phyloP scores from a whole-genome alignment of 2,797 vertebrate species.

The Cuculus canorus region DNA sequence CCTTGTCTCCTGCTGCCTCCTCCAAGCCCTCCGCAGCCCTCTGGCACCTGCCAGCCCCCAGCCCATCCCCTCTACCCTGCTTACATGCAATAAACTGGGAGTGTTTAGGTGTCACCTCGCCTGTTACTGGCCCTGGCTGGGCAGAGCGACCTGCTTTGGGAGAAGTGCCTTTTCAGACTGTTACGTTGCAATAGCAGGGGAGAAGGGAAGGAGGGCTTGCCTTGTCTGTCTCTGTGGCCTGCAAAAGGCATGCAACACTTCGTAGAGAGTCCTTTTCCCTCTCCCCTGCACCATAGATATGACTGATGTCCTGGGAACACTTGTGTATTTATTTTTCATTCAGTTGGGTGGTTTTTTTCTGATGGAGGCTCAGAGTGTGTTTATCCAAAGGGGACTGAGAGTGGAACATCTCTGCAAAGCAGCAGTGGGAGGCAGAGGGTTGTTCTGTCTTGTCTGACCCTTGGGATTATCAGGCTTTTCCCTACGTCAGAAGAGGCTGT shows the following conservation, averaged over 20 bases:
- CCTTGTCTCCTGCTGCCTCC: background rate
- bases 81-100: slow-evolving; percentile 66
- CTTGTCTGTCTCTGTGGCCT: background rate
- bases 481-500: background rate
- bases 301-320: slow-evolving; percentile 12
- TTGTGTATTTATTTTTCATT: slow-evolving; percentile 54
- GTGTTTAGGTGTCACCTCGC: slow-evolving; percentile 17
- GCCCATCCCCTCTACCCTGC: background rate
- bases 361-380: background rate
- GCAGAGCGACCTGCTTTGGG: slow-evolving; percentile 52
- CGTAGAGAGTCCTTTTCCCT: background rate
- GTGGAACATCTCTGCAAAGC: background rate
- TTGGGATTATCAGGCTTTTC: background rate
- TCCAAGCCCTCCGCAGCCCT: background rate
- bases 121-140: background rate
- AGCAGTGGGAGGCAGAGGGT: background rate
- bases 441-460: background rate
- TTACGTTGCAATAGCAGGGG: background rate
- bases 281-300: background rate
- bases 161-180: slow-evolving; percentile 72
- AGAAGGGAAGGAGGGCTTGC: background rate
- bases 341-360: background rate
- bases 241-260: background rate
- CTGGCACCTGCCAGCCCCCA: background rate
- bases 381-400: slow-evolving; percentile 4